phyloP scores from a whole-genome alignment of 1,140 invertebrate species.

The Ridgeia piscesae region DNA sequence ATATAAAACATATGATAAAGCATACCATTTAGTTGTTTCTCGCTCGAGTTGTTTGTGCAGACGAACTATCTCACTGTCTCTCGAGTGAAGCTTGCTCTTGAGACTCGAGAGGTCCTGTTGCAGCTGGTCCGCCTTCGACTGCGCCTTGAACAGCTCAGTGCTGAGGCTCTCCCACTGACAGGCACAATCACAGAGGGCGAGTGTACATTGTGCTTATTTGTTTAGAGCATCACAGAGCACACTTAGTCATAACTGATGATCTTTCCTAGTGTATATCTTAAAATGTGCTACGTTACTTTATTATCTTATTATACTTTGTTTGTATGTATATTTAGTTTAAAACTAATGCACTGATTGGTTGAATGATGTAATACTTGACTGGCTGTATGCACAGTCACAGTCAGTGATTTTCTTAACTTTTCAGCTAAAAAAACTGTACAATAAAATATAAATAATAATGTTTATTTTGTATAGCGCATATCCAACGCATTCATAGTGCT shows the following conservation, averaged over 20 bases:
- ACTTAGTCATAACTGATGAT: neutral
- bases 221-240: neutral
- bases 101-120: constrained; percentile 38
- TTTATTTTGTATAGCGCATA: neutral
- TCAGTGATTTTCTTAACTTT: no score
- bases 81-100: constrained; percentile 42
- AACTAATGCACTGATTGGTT: no score
- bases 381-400: no score
- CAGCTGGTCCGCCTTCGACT: constrained; percentile 41
- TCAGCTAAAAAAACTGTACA: no score
- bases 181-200: no score
- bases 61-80: constrained; percentile 41
- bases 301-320: no score
- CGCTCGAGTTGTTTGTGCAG: constrained; percentile 47
- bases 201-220: neutral
- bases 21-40: constrained; percentile 50
- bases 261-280: no score
- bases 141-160: constrained; percentile 41
- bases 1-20: neutral
- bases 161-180: constrained; percentile 44
- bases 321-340: no score
- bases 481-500: neutral
- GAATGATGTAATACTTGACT: no score
- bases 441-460: neutral
- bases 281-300: no score